Evolutionary conservation across 2,797 vertebrate species (phyloP).

Genomic region (Bradypodion ventrale): DNA sequence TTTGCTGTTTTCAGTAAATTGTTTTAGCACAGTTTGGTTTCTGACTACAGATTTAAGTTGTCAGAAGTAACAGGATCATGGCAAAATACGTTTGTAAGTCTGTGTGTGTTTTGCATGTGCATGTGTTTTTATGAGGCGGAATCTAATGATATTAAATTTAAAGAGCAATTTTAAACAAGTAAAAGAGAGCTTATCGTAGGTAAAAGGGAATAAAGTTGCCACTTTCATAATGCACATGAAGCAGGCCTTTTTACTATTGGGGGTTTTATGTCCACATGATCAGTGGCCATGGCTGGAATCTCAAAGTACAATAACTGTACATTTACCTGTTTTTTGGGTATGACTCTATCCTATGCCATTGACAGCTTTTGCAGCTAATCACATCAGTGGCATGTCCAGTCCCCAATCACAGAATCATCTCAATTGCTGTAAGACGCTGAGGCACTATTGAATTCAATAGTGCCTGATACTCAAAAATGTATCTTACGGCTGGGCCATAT

Average conservation of each 20-base stretch:
- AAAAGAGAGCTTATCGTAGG: background rate
- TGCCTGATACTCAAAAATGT: no score
- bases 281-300: background rate
- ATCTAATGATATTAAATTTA: slow-evolving; percentile 25
- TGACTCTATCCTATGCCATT: no score
- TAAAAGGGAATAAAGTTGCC: background rate
- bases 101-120: slow-evolving; percentile 28
- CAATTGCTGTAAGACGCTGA: no score
- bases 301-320: no score
- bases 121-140: slow-evolving; percentile 49
- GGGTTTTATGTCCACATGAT: background rate
- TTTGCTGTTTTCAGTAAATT: slow-evolving; percentile 41
- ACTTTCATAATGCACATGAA: slow-evolving; percentile 41
- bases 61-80: slow-evolving; percentile 31
- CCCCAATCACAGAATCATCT: no score
- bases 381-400: no score
- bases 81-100: slow-evolving; percentile 33
- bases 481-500: no score
- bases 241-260: background rate
- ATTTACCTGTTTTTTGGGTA: no score
- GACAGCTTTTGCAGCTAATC: no score
- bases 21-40: slow-evolving; percentile 35
- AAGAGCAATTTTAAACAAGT: background rate
- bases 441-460: no score
- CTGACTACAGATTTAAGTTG: slow-evolving; percentile 22